phyloP scores from a whole-genome alignment of 2,113 vertebrate species.

The Chaenogobius annularis region DNA sequence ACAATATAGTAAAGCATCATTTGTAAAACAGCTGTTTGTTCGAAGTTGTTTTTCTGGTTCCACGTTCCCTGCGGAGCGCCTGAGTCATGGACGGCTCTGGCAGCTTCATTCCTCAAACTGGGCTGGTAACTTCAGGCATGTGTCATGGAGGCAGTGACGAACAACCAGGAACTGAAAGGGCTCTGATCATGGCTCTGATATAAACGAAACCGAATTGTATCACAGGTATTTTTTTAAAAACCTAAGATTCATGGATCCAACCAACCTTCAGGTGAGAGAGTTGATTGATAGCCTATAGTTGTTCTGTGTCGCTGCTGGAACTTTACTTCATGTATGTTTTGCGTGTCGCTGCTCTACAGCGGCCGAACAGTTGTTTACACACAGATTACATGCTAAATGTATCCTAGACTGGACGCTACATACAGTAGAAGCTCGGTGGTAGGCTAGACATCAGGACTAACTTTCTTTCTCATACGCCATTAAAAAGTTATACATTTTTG shows the following conservation, averaged over 20 bases:
- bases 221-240: neutral
- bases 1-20: neutral
- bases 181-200: neutral
- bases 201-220: neutral
- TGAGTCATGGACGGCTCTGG: slow-evolving; percentile 55
- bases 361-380: too few species aligned
- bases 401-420: too few species aligned
- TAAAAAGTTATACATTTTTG: too few species aligned
- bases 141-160: slow-evolving; percentile 35
- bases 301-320: neutral
- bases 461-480: too few species aligned
- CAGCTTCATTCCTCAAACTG: slow-evolving; percentile 48
- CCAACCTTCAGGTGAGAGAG: slow-evolving; percentile 73
- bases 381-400: too few species aligned
- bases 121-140: slow-evolving; percentile 19
- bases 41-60: slow-evolving; percentile 1
- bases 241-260: slow-evolving; percentile 69
- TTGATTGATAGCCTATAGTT: neutral
- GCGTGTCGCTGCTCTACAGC: too few species aligned
- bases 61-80: slow-evolving; percentile 16
- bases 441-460: too few species aligned
- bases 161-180: slow-evolving; percentile 61
- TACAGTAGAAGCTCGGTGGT: too few species aligned
- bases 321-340: neutral
- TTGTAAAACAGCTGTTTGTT: neutral